Base-by-base conservation (phyloP, 1,140 invertebrate species). In the Mactra quadrangularis region DNA sequence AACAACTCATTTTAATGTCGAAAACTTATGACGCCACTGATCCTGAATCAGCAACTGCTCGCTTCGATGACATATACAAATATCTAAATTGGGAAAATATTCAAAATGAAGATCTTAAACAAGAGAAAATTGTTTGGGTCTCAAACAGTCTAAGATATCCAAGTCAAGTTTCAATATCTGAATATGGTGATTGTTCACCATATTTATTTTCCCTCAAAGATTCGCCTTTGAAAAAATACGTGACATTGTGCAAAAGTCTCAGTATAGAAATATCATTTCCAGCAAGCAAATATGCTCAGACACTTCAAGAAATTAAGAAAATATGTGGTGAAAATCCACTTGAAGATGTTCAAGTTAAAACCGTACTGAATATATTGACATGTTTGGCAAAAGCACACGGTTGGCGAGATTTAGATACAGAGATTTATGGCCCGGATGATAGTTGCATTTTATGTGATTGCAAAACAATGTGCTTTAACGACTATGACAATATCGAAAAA, bases 391-490 rank as follows among this genome's bases (percentile, higher is more conserved):
- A 31, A 11, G 27, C 17, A 3, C 25, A 13, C 15, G 41, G 0
- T 31, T 41, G 15, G 6, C 4, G 7, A 68, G 4, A n/a, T 22
- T 29, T 17, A 29, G 64, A 68, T n/a, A 15, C 19, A 29, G 17
- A 15, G 19, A 82, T 89, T 19, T 72, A 70, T 45, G 66, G 87
- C 13, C 89, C 89, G 13, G 86, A 87, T 79, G 29, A 50, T 29
- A 22, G 86, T 17, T 70, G 82, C 4, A n/a, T 71, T 4, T 50
- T 89, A 35, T 31, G 35, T 11, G 81, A 81, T 6, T 83, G 84
- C 15, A 33, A 9, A 33, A 31, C 33, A 6, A 52, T 89, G 11
- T 90, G 89, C 50, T 75, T 89, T 9, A 83, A 89, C 76, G 86
- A 88, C 52, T 81, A 33, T 74, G 45, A 71, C 17, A 64, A 72